Evolutionary conservation across 2,888 invertebrate species (phyloP).

Genomic region (Acanthoscelides obtectus): DNA sequence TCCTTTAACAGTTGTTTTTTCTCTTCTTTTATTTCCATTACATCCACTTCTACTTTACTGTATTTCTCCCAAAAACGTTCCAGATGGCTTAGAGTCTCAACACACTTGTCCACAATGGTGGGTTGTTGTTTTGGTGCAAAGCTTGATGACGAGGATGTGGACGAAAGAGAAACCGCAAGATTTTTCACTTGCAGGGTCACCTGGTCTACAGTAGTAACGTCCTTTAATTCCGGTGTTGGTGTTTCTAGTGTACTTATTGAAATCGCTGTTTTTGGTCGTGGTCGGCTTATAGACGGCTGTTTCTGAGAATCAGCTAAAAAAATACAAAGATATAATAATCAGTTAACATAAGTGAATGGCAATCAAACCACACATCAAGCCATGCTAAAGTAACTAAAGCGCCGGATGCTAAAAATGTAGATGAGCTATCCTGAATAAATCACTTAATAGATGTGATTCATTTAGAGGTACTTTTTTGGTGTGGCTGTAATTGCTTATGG

Average conservation of each 20-base stretch:
- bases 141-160: constrained; percentile 1
- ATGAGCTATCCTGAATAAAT: no score
- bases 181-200: constrained; percentile 11
- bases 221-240: constrained; percentile 5
- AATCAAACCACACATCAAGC: no score
- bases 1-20: constrained; percentile 47
- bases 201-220: constrained; percentile 12
- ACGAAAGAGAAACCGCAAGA: constrained; percentile 2
- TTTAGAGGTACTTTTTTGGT: no score
- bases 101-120: constrained; percentile 21
- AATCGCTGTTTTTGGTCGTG: background rate
- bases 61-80: constrained; percentile 53
- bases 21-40: constrained; percentile 44
- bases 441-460: no score
- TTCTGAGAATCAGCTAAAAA: background rate
- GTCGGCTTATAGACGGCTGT: background rate
- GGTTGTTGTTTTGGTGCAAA: background rate
- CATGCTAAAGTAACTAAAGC: no score
- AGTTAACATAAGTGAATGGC: no score
- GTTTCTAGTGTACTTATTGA: constrained; percentile 4
- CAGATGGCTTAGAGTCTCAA: constrained; percentile 37
- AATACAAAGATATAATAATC: no score
- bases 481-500: no score
- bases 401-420: no score
- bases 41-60: constrained; percentile 48